Percentiles rank a stretch among this genome's conserved stretches.
Evolutionary conservation across 2,113 vertebrate species (phyloP).

Genomic region (Channa maculata): DNA sequence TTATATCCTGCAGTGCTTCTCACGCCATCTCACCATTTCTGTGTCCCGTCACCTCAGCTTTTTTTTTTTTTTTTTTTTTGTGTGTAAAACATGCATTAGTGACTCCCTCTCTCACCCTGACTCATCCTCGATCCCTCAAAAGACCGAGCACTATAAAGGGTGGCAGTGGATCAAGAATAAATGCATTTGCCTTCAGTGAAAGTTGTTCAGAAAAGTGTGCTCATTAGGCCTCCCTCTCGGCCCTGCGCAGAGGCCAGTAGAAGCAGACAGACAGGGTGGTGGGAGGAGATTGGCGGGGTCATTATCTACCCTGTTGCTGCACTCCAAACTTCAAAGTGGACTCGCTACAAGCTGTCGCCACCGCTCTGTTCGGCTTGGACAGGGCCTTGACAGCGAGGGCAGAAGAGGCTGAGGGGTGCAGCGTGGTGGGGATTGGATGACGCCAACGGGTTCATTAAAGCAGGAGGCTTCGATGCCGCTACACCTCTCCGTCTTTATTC

Average conservation of each 20-base stretch:
- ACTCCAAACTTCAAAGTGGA: constrained; percentile 66
- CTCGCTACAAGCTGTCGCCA: constrained; percentile 54
- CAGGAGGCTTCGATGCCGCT: constrained; percentile 24
- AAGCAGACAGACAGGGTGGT: constrained; percentile 41
- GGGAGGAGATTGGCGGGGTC: constrained; percentile 64
- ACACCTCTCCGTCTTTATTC: constrained; percentile 22
- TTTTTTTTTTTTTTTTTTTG: constrained; percentile 9
- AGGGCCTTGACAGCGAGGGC: constrained; percentile 67
- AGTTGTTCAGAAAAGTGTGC: constrained; percentile 64
- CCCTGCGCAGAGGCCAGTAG: constrained; percentile 29
- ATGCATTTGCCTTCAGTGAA: constrained; percentile 60
- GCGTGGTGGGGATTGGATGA: constrained; percentile 5
- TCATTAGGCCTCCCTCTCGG: constrained; percentile 64
- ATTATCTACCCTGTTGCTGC: constrained; percentile 61
- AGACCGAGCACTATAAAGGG: constrained; percentile 38
- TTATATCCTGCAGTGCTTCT: constrained; percentile 40
- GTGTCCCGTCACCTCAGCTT: constrained; percentile 21
- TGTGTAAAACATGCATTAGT: constrained; percentile 52
- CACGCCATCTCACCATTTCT: constrained; percentile 1
- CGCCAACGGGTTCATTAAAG: constrained; percentile 62
- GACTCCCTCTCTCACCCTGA: constrained; percentile 41
- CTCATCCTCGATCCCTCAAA: constrained; percentile 37
- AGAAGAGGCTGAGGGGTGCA: constrained; percentile 37
- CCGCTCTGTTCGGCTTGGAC: constrained; percentile 37
- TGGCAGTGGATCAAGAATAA: constrained; percentile 57